Base-by-base conservation (phyloP, 2,888 invertebrate species). In the Polydrusus pterygomalis region DNA sequence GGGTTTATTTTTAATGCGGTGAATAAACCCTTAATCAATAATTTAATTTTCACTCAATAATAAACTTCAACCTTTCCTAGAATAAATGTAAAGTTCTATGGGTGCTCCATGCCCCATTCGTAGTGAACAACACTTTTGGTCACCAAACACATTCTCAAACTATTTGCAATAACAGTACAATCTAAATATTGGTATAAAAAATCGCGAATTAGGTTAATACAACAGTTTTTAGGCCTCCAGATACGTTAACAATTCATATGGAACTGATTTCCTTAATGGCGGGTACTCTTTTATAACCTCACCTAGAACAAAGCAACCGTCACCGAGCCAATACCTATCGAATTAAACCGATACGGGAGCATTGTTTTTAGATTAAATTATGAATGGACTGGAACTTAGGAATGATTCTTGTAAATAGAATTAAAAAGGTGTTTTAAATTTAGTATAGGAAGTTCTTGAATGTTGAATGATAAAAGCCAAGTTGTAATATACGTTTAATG, bases 311-410 rank as follows among this genome's bases (percentile, higher is more conserved):
- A 73, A 54, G 40, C 34, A 49, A 45, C n/a, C 17, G 30, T 49
- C 20, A 11, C 43, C 56, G 30, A 40, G 67, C 73, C 67, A 64
- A 73, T 73, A 73, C 45, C 67, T 15, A 73, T 73, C 67, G 67
- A 60, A 67, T 60, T 11, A 34, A 17, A 18, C 58, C 73, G 67
- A 67, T 73, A 73, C 45, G 60, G 71, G 71, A 13, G 64, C 64
- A 71, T 71, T 71, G 71, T 71, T 64, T 64, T 64, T 10, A 9
- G 25, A 2, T 45, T 45, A n/a, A 51, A 62, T n/a, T n/a, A n/a
- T 43, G 15, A 25, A 17, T 51, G 20, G 17, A 25, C 58, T 5
- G 30, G 6, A 56, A 25, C 7, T 68, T 45, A 38, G n/a, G 43
- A 58, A 56, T 13, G 13, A 47, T 11, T 43, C 10, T 43, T 43